phyloP scores from a whole-genome alignment of 2,888 invertebrate species.

The Conomelus anceps region DNA sequence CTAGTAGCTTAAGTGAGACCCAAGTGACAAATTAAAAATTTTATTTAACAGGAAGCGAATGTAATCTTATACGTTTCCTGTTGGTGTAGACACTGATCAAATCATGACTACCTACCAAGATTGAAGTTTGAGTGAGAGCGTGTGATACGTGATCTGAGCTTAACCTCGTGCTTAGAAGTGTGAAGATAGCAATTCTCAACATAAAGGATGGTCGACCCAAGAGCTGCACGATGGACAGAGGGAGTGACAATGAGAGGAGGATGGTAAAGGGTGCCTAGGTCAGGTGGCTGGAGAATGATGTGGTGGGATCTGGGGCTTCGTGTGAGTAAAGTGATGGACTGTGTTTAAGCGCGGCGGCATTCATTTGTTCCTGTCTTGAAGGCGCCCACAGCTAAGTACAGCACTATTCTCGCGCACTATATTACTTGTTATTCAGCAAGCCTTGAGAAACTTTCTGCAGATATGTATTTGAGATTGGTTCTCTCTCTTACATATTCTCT shows the following conservation, averaged over 20 bases:
- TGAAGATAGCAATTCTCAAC: background rate
- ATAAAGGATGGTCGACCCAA: background rate
- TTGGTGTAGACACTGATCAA: background rate
- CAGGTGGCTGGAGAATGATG: background rate
- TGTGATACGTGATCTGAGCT: background rate
- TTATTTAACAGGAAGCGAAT: background rate
- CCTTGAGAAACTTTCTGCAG: background rate
- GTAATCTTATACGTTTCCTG: background rate
- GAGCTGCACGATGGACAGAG: no score
- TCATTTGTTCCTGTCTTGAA: background rate
- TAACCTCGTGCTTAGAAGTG: background rate
- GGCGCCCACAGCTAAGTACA: background rate
- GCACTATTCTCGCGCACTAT: background rate
- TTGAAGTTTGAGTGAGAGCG: background rate
- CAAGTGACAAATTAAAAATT: background rate
- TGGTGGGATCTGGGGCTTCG: background rate
- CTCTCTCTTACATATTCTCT: background rate
- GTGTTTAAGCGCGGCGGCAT: background rate
- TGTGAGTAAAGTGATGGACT: background rate
- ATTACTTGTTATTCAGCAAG: background rate
- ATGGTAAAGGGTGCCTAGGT: background rate
- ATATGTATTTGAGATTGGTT: background rate
- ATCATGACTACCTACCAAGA: background rate
- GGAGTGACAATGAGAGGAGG: background rate
- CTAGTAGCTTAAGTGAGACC: background rate